phyloP scores from a whole-genome alignment of 2,113 vertebrate species.

The Gymnocephalus cernua region DNA sequence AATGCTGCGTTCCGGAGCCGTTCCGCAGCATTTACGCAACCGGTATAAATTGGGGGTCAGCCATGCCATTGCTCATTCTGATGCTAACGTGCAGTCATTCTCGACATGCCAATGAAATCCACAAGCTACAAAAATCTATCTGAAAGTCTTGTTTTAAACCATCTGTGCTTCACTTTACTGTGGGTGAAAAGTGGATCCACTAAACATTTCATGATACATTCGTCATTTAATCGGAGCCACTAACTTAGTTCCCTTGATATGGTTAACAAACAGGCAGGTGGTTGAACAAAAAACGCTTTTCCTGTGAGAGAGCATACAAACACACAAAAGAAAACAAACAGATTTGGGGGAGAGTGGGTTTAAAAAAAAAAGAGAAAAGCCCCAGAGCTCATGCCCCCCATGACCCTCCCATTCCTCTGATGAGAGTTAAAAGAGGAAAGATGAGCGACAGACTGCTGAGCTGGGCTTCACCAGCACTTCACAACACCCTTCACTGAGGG shows the following conservation, averaged over 20 bases:
- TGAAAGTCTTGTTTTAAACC: background rate
- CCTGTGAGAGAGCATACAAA: conserved; percentile 17
- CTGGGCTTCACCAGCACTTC: conserved; percentile 64
- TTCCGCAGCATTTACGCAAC: too few species aligned
- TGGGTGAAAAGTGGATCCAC: background rate
- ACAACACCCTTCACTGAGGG: conserved; percentile 52
- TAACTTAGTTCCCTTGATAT: conserved; percentile 14
- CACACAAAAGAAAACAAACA: conserved; percentile 40
- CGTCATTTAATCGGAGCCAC: conserved; percentile 1
- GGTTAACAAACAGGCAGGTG: conserved; percentile 33
- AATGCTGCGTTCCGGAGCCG: too few species aligned
- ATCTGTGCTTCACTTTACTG: background rate
- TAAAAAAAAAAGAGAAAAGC: conserved; percentile 35
- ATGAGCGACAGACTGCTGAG: conserved; percentile 71
- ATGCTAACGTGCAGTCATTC: background rate
- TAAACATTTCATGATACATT: background rate
- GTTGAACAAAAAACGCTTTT: conserved; percentile 19
- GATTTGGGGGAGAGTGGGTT: background rate
- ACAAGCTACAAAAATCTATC: background rate
- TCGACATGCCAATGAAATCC: conserved; percentile 16
- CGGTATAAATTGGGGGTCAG: too few species aligned
- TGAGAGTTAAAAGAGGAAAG: conserved; percentile 58
- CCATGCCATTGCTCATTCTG: conserved; percentile 21
- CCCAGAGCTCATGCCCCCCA: conserved; percentile 29
- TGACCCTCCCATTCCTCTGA: conserved; percentile 63